Evolutionary conservation across 2,113 vertebrate genomes (phyloP), one percentile per base, ranked within the genome.

Genomic region (Oceanites oceanicus): DNA sequence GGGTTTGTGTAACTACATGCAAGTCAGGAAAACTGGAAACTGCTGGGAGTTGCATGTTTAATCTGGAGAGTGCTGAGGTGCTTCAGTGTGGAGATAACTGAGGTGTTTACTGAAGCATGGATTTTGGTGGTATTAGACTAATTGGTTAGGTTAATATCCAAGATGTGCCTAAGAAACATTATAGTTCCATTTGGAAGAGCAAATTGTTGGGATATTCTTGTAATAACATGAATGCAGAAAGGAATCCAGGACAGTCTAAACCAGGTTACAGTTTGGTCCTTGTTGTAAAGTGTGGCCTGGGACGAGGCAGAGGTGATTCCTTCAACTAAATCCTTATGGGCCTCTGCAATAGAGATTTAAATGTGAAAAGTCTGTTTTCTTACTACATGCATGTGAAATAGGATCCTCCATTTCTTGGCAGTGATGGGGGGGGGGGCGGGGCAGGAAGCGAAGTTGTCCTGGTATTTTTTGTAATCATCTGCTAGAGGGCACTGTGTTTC

Each of bases 371-470:
- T 49, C 38, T 67, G 12, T 53, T 89, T 90, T 63, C 45, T 80
- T 71, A 20, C 27, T 68, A 23, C 16, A 3, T 8, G 5, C 3
- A 2, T n/a, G 14, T 38, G n/a, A 55, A 36, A 74, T 7, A 11
- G 15, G 19, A 29, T 47, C 15, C 30, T 79, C 6, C 5, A 3
- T 22, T 7, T 77, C 20, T 71, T 71, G 34, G 7, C 16, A 19
- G 18, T 21, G 47, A 7, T 11, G 18, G 13, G 49, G 6, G 5
- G 1, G 3, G 18, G 13, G 49, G 6, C 4, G 1, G 3, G 2
- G 44, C 38, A 29, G 8, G 16, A 44, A 26, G 2, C 0, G 0
- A 1, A 36, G 11, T 38, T 42, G 25, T 42, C 36, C 27, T 44
- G 12, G 14, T 66, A 7, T 38, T 52, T 86, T 59, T 21, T 65